Percentiles rank a stretch among this genome's conserved stretches.
Conservation (phyloP, 1,140 invertebrate genomes). For the Atta colombica region DNA sequence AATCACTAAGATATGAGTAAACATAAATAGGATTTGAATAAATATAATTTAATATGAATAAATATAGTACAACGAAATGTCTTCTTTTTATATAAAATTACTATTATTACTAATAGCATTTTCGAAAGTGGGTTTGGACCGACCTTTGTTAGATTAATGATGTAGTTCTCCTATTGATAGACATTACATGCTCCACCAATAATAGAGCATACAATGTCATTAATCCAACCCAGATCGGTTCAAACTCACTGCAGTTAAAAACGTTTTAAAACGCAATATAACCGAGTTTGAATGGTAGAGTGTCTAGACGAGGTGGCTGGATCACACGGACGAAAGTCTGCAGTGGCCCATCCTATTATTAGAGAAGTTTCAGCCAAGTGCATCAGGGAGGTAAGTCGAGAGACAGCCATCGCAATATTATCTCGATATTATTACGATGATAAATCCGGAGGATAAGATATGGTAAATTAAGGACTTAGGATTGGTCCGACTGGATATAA, state of each 20-base stretch:
- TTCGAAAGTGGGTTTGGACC: too few species aligned
- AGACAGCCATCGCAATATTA: neutral
- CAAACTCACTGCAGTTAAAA: too few species aligned
- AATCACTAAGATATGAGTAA: neutral
- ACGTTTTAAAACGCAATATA: too few species aligned
- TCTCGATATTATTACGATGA: conserved; percentile 24
- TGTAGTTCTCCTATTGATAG: too few species aligned
- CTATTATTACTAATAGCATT: neutral
- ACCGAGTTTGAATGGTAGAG: neutral
- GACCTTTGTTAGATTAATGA: too few species aligned
- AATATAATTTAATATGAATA: too few species aligned
- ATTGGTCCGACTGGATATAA: neutral
- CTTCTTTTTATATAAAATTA: neutral
- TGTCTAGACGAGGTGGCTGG: neutral
- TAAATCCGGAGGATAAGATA: conserved; percentile 8
- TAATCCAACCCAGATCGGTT: too few species aligned
- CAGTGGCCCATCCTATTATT: conserved; percentile 38
- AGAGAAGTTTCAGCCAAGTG: conserved; percentile 47
- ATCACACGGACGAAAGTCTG: conserved; percentile 19
- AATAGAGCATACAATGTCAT: too few species aligned
- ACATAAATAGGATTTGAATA: too few species aligned
- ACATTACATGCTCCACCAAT: too few species aligned
- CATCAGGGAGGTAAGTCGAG: neutral
- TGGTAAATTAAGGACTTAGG: conserved; percentile 4
- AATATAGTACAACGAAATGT: neutral